A percentile compares a stretch with the other conserved stretches of the same genome.
Evolutionary conservation across 2,113 vertebrate species (phyloP).

Genomic region (Chloebia gouldiae): DNA sequence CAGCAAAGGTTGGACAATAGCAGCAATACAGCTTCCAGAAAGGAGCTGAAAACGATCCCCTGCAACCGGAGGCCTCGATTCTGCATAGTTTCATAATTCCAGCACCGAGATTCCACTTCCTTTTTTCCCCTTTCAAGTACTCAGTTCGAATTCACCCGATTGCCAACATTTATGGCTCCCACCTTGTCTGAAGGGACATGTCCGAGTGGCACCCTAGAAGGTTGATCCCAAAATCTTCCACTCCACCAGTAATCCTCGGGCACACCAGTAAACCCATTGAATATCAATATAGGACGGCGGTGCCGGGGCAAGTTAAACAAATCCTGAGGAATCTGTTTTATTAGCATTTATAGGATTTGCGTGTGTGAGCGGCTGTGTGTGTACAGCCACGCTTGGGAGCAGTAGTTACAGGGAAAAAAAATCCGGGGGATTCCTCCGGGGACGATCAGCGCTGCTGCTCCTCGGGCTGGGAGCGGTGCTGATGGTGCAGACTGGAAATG

Average conservation of each 20-base stretch:
- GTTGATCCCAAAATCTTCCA: not conserved
- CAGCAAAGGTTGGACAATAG: slow-evolving; percentile 43
- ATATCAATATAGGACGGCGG: not conserved
- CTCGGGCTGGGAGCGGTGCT: not conserved
- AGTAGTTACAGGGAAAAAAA: not conserved
- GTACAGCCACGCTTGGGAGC: slow-evolving; percentile 27
- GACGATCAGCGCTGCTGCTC: not conserved
- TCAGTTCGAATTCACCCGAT: not conserved
- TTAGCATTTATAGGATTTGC: slow-evolving; percentile 53
- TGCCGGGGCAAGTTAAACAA: slow-evolving; percentile 47
- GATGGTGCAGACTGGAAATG: not conserved
- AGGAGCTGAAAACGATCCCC: slow-evolving; percentile 51
- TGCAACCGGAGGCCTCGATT: slow-evolving; percentile 27
- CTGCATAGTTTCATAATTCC: slow-evolving; percentile 30
- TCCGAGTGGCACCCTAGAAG: slow-evolving; percentile 12
- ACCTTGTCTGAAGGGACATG: not conserved
- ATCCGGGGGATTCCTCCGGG: slow-evolving; percentile 5
- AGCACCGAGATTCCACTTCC: slow-evolving; percentile 8
- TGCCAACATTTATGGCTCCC: not conserved
- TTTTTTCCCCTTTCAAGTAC: slow-evolving; percentile 19
- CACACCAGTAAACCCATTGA: not conserved
- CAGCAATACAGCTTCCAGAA: slow-evolving; percentile 39
- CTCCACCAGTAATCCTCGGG: not conserved
- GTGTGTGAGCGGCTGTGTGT: slow-evolving; percentile 23
- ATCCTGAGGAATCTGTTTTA: slow-evolving; percentile 57